phyloP scores from a whole-genome alignment of 2,888 invertebrate genomes.

The Cyclophora albipunctata region DNA sequence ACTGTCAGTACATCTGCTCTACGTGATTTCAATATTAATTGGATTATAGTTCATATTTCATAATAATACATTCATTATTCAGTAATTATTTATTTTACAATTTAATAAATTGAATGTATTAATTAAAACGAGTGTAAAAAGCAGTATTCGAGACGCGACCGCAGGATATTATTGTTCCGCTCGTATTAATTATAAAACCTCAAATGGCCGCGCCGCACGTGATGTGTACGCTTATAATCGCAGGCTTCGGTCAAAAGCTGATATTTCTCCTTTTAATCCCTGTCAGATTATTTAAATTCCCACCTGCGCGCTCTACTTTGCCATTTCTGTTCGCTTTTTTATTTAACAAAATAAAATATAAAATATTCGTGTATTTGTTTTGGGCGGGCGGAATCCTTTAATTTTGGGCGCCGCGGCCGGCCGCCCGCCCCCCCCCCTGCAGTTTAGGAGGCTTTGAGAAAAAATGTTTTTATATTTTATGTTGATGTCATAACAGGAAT shows the following conservation, averaged over 20 bases:
- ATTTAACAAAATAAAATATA: slow-evolving; percentile 73
- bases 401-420: slow-evolving; percentile 68
- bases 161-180: slow-evolving; percentile 20
- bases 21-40: no score
- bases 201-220: slow-evolving; percentile 46
- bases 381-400: slow-evolving; percentile 72
- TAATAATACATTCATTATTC: no score
- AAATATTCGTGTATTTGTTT: slow-evolving; percentile 73
- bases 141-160: slow-evolving; percentile 12
- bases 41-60: no score
- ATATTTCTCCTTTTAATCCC: slow-evolving; percentile 74
- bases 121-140: slow-evolving; percentile 14
- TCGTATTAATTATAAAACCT: slow-evolving; percentile 57
- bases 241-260: slow-evolving; percentile 67
- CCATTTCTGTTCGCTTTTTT: slow-evolving; percentile 51
- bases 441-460: slow-evolving; percentile 57
- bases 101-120: slow-evolving; percentile 6
- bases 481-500: slow-evolving; percentile 31
- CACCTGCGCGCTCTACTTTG: slow-evolving; percentile 63
- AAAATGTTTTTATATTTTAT: slow-evolving; percentile 53
- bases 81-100: background rate
- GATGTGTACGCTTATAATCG: slow-evolving; percentile 52
- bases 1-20: no score
- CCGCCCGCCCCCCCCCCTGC: slow-evolving; percentile 44
- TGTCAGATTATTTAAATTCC: slow-evolving; percentile 76